A percentile compares a stretch with the other conserved stretches of the same genome.
Evolutionary conservation across 2,113 vertebrate species (phyloP).

Genomic region (Nasalis larvatus): DNA sequence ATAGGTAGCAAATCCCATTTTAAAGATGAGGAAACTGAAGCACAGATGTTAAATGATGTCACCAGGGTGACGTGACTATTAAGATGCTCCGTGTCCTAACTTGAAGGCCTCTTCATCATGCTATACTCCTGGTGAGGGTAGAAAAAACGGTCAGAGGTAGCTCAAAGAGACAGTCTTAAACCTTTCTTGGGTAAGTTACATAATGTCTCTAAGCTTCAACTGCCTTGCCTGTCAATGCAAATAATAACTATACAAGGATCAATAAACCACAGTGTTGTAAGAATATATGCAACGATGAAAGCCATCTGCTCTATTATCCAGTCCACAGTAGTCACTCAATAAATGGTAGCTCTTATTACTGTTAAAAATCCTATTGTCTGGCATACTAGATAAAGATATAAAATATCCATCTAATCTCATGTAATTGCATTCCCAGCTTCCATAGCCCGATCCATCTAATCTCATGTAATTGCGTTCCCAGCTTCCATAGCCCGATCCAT

Average conservation of each 20-base stretch:
- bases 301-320: not conserved
- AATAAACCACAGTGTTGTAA: not conserved
- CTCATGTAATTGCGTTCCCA: rapidly evolving
- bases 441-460: no score
- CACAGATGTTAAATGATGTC: not conserved
- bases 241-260: not conserved
- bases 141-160: not conserved
- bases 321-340: not conserved
- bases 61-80: not conserved
- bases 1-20: not conserved
- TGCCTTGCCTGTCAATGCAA: not conserved
- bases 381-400: not conserved
- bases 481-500: no score
- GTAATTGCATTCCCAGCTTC: no score
- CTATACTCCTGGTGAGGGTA: not conserved
- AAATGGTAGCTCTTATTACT: not conserved
- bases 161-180: not conserved
- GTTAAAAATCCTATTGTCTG: not conserved
- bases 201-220: not conserved
- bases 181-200: not conserved
- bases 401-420: not conserved
- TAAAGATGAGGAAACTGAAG: not conserved
- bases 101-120: not conserved
- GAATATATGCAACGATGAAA: not conserved
- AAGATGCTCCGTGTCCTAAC: not conserved